phyloP scores from a whole-genome alignment of 2,888 invertebrate species.

The Lasius platythorax region DNA sequence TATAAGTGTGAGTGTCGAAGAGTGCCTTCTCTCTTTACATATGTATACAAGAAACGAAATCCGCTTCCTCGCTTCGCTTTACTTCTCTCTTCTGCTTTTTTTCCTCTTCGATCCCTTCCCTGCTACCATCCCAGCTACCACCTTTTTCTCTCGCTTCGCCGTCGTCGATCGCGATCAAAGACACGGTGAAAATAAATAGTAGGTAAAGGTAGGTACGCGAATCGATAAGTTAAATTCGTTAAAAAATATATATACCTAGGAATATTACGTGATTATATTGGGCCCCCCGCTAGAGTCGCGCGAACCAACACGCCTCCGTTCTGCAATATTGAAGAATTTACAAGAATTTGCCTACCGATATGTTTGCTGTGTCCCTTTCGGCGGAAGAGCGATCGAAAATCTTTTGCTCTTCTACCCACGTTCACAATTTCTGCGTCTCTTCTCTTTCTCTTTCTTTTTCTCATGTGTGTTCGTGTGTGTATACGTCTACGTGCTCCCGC shows the following conservation, averaged over 20 bases:
- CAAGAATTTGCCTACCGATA: constrained; percentile 69
- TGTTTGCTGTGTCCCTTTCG: constrained; percentile 36
- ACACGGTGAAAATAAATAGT: constrained; percentile 74
- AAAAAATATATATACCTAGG: constrained; percentile 78
- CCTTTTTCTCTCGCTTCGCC: constrained; percentile 64
- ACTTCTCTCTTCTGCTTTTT: constrained; percentile 4
- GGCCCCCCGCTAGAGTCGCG: constrained; percentile 73
- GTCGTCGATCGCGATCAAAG: constrained; percentile 74
- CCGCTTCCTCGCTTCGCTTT: constrained; percentile 26
- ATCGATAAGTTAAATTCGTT: constrained; percentile 77
- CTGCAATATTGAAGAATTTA: constrained; percentile 68
- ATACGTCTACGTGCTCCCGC: constrained; percentile 44
- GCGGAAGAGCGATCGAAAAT: constrained; percentile 24
- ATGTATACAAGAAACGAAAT: constrained; percentile 66
- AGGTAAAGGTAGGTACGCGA: constrained; percentile 68
- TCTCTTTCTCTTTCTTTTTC: neutral
- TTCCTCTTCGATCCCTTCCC: neutral
- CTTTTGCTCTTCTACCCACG: constrained; percentile 2
- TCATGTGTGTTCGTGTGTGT: constrained; percentile 42
- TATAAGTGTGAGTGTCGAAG: constrained; percentile 66
- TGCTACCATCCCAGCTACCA: neutral
- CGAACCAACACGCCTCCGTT: constrained; percentile 69
- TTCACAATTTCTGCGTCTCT: constrained; percentile 49
- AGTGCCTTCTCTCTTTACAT: constrained; percentile 68
- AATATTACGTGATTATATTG: constrained; percentile 75